These are phyloP conservation scores for Sminthopsis crassicaudata DNA, from an alignment of 2,113 vertebrate genomes.

Conservation along the genomic window DNA sequence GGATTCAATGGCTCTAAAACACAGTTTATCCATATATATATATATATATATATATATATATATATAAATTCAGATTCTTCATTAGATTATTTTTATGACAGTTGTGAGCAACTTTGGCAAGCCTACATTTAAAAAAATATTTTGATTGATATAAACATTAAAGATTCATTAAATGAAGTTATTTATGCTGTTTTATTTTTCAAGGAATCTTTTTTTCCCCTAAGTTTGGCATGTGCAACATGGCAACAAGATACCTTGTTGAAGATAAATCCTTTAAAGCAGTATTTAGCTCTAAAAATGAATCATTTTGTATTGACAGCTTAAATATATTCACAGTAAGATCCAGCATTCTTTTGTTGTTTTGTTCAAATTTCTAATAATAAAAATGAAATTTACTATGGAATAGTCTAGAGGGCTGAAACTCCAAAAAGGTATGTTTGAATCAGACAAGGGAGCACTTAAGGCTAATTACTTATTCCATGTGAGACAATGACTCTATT, in stretches of 20 bases:
- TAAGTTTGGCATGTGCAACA: background rate
- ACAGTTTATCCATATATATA: background rate
- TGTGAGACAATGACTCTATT: too few relatives aligned
- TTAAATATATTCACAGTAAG: background rate
- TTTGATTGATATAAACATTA: background rate
- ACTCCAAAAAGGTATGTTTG: too few relatives aligned
- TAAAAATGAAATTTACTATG: background rate
- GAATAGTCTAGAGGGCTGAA: too few relatives aligned
- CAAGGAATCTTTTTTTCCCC: background rate
- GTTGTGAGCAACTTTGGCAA: background rate
- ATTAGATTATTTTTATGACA: background rate
- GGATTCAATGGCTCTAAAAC: background rate
- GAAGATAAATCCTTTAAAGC: background rate
- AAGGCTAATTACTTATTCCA: too few relatives aligned
- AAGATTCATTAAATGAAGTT: background rate
- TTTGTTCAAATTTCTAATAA: background rate
- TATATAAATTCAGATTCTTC: background rate
- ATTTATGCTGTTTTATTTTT: background rate
- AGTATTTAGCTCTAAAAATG: background rate
- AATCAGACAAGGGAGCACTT: too few relatives aligned
- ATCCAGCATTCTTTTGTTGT: background rate
- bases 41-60: background rate
- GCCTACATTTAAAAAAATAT: background rate
- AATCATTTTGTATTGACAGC: background rate
- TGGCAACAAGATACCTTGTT: background rate